phyloP scores from a whole-genome alignment of 2,888 invertebrate species.

The Pristionchus mayeri region DNA sequence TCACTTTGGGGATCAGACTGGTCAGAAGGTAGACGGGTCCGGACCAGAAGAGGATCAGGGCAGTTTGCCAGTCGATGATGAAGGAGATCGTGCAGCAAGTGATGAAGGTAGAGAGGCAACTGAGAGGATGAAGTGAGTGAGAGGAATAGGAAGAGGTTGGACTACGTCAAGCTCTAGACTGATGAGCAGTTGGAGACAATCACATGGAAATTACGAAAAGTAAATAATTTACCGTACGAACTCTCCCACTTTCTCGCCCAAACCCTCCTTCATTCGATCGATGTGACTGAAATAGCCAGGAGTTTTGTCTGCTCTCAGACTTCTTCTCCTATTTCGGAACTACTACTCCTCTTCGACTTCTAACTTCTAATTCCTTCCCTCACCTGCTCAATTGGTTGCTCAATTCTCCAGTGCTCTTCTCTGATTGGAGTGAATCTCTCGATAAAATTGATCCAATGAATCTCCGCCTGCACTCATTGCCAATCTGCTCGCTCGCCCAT shows the following conservation, averaged over 20 bases:
- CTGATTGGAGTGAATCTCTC: background rate
- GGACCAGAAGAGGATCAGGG: constrained; percentile 35
- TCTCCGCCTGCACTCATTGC: background rate
- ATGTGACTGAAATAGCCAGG: constrained; percentile 36
- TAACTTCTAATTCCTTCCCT: too few relatives aligned
- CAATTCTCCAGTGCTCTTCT: constrained; percentile 26
- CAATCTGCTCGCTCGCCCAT: constrained; percentile 30
- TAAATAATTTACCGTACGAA: background rate
- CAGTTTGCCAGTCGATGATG: background rate
- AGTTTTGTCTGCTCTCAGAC: too few relatives aligned
- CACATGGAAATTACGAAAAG: background rate
- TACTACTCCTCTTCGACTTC: background rate
- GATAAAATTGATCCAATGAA: background rate
- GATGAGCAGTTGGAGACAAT: too few relatives aligned
- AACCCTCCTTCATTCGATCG: constrained; percentile 28
- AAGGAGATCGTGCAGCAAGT: background rate
- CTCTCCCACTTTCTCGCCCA: constrained; percentile 9
- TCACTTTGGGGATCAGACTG: background rate
- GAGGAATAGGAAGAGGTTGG: too few relatives aligned
- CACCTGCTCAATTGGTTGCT: constrained; percentile 42
- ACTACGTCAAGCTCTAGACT: too few relatives aligned
- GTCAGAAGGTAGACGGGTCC: constrained; percentile 4
- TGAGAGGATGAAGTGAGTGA: background rate
- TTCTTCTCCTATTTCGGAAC: too few relatives aligned
- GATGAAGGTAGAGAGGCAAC: background rate